phyloP scores from a whole-genome alignment of 2,113 vertebrate genomes.

The Antechinus flavipes region DNA sequence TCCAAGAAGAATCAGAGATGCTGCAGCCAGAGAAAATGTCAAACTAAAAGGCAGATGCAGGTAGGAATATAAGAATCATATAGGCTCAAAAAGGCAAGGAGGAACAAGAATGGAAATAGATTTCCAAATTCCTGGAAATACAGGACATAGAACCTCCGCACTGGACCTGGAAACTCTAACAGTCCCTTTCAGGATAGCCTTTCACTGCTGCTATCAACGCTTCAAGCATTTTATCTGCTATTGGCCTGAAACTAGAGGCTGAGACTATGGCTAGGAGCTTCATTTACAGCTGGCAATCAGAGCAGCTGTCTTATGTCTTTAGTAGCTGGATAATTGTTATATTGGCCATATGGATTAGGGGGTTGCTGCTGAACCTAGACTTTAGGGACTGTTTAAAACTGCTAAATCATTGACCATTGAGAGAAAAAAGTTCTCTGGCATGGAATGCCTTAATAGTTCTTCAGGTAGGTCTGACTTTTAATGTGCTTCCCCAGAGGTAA shows the following conservation, averaged over 20 bases:
- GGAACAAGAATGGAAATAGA: neutral
- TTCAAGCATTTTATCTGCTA: neutral
- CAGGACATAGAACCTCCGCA: neutral
- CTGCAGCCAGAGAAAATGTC: neutral
- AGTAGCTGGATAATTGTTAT: neutral
- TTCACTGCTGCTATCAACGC: neutral
- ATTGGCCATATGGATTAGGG: neutral
- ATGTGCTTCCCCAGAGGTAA: neutral
- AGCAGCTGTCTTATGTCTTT: neutral
- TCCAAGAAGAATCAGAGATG: neutral
- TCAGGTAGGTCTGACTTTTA: neutral
- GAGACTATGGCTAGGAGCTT: neutral
- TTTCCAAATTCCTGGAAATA: slow-evolving; percentile 8
- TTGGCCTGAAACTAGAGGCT: neutral
- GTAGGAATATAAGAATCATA: neutral
- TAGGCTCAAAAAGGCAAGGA: neutral
- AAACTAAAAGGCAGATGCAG: neutral
- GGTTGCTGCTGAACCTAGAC: neutral
- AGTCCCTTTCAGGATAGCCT: neutral
- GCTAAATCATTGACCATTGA: slow-evolving; percentile 3
- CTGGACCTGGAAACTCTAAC: neutral
- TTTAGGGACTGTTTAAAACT: neutral
- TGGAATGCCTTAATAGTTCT: slow-evolving; percentile 4
- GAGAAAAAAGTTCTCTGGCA: neutral
- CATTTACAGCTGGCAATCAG: slow-evolving; percentile 9